Percentiles rank a stretch among this genome's conserved stretches.
Evolutionary conservation across 2,888 invertebrate genomes (phyloP).

Genomic region (Metellina segmentata): DNA sequence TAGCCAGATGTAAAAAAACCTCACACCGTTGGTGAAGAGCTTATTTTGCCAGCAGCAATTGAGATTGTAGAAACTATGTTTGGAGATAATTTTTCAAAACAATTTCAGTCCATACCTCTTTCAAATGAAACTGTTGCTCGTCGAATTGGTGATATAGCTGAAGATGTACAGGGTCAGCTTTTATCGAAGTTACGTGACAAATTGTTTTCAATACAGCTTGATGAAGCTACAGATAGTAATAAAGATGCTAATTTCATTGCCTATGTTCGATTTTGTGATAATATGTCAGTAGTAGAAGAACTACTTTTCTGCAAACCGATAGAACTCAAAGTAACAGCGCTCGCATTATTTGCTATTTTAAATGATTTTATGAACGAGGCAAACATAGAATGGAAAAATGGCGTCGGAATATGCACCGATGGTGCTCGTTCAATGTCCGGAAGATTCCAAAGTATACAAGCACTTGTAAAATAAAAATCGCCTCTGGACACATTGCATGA

Average conservation of each 20-base stretch:
- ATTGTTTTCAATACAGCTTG: too few species aligned
- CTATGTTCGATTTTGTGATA: too few species aligned
- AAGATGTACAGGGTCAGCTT: slow-evolving; percentile 1
- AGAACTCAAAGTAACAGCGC: too few species aligned
- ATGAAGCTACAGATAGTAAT: too few species aligned
- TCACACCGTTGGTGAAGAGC: slow-evolving; percentile 42
- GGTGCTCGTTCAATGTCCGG: slow-evolving; percentile 51
- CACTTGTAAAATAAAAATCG: too few species aligned
- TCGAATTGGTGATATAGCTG: slow-evolving; percentile 7
- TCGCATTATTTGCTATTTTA: too few species aligned
- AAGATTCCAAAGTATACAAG: too few species aligned
- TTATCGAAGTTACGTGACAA: not conserved
- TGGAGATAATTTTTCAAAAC: slow-evolving; percentile 9
- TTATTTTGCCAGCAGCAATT: slow-evolving; percentile 46
- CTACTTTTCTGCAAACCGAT: too few species aligned
- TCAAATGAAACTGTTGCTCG: slow-evolving; percentile 1
- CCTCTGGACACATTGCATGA: too few species aligned
- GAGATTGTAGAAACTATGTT: slow-evolving; percentile 53
- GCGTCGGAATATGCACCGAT: slow-evolving; percentile 64
- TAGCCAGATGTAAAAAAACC: slow-evolving; percentile 46
- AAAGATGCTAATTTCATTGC: too few species aligned
- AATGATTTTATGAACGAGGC: slow-evolving; percentile 51
- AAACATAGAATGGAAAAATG: slow-evolving; percentile 58
- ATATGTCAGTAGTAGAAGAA: too few species aligned
- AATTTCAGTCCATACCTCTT: not conserved